Conservation (phyloP, 2,797 vertebrate genomes). For the Oreochromis mossambicus region DNA sequence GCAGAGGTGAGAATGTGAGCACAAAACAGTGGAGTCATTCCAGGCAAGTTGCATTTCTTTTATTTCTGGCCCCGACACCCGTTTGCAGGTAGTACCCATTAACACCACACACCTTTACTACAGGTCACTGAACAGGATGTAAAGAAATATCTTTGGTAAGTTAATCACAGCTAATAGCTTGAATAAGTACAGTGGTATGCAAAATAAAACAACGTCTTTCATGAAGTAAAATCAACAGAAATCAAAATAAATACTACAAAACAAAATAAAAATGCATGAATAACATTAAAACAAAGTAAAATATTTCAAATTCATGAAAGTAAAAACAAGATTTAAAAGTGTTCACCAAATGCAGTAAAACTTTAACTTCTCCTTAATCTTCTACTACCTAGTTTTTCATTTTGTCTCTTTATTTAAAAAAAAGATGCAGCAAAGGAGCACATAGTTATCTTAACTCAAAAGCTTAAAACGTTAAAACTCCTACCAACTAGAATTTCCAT, state of each 20-base stretch:
- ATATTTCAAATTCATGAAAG: neutral
- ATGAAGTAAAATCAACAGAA: neutral
- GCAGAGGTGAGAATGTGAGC: conserved; percentile 44
- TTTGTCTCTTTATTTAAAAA: neutral
- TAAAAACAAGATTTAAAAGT: neutral
- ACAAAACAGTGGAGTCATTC: neutral
- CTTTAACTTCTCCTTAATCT: neutral
- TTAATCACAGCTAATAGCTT: neutral
- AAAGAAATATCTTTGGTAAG: neutral
- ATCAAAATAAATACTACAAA: neutral
- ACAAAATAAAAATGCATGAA: neutral
- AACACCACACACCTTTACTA: neutral
- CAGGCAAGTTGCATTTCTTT: neutral
- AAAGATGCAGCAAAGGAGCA: neutral
- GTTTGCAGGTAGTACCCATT: neutral
- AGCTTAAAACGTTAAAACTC: neutral
- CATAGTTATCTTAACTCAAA: neutral
- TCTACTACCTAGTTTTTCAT: neutral
- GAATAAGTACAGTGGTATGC: neutral
- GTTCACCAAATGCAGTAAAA: neutral
- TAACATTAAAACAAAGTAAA: neutral
- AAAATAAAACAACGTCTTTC: neutral
- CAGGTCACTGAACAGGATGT: neutral
- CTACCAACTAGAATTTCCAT: neutral
- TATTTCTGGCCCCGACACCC: neutral